These are phyloP conservation scores for Nasonia vitripennis DNA, from an alignment of 1,140 invertebrate species.

Conservation along the genomic window DNA sequence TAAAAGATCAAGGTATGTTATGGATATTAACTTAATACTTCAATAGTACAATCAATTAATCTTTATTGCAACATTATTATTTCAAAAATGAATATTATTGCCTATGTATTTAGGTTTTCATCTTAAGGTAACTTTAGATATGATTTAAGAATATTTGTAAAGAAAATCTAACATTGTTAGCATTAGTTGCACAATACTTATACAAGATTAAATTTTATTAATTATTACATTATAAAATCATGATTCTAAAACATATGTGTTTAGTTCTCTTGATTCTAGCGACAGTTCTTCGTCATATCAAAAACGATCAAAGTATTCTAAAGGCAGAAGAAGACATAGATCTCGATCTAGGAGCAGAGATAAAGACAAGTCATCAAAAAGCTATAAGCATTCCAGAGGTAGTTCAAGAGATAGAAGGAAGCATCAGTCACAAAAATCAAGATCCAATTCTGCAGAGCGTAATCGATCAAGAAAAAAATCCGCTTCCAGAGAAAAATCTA, in stretches of 20 bases:
- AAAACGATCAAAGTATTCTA: constrained; percentile 66
- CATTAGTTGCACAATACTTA: too few species aligned
- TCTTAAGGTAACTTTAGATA: too few species aligned
- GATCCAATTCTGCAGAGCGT: constrained; percentile 66
- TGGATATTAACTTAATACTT: too few species aligned
- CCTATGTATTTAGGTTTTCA: too few species aligned
- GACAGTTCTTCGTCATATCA: constrained; percentile 67
- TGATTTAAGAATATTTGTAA: not conserved
- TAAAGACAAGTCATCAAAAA: constrained; percentile 62
- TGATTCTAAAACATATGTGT: constrained; percentile 29
- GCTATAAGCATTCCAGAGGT: constrained; percentile 64
- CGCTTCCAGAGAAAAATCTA: constrained; percentile 69
- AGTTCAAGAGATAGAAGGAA: constrained; percentile 69
- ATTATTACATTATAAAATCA: not conserved
- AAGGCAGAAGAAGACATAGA: constrained; percentile 64
- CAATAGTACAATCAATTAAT: too few species aligned
- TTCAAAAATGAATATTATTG: too few species aligned
- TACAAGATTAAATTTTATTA: too few species aligned
- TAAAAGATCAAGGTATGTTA: constrained; percentile 66
- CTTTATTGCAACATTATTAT: too few species aligned
- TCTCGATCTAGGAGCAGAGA: constrained; percentile 69
- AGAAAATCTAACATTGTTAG: not conserved
- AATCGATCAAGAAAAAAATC: constrained; percentile 67
- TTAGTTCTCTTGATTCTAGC: constrained; percentile 69
- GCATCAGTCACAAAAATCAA: constrained; percentile 62